Evolutionary conservation across 2,113 vertebrate species (phyloP).

Genomic region (Actinemys pallida): DNA sequence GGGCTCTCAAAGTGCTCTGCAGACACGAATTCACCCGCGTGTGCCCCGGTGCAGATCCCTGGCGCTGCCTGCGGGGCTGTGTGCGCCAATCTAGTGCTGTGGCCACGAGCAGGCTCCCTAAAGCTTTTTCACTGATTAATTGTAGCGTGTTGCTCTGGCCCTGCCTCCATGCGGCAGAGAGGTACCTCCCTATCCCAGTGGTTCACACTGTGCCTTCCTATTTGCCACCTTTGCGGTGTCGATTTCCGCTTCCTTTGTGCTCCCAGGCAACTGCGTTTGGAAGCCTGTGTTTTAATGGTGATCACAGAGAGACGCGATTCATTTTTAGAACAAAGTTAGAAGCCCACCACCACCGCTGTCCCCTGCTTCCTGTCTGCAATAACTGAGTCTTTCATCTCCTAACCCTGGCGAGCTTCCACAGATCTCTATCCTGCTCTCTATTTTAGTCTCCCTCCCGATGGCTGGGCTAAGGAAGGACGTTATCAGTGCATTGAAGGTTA

Average conservation of each 20-base stretch:
- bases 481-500: background rate
- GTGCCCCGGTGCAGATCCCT: background rate
- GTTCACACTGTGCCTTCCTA: rapidly evolving
- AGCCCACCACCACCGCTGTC: background rate
- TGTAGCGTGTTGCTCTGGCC: rapidly evolving
- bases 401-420: rapidly evolving
- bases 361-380: background rate
- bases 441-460: rapidly evolving
- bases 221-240: rapidly evolving
- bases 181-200: rapidly evolving
- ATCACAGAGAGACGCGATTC: rapidly evolving
- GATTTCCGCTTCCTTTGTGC: background rate
- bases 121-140: background rate
- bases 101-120: rapidly evolving
- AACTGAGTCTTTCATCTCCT: rapidly evolving
- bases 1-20: background rate
- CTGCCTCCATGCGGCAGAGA: background rate
- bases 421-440: background rate
- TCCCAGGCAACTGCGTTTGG: rapidly evolving
- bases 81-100: background rate
- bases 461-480: too few species aligned
- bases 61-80: background rate
- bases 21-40: background rate
- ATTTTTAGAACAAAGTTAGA: background rate
- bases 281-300: background rate